Evolutionary conservation across 2,113 vertebrate genomes (phyloP).

Genomic region (Rhabdomys dilectus): DNA sequence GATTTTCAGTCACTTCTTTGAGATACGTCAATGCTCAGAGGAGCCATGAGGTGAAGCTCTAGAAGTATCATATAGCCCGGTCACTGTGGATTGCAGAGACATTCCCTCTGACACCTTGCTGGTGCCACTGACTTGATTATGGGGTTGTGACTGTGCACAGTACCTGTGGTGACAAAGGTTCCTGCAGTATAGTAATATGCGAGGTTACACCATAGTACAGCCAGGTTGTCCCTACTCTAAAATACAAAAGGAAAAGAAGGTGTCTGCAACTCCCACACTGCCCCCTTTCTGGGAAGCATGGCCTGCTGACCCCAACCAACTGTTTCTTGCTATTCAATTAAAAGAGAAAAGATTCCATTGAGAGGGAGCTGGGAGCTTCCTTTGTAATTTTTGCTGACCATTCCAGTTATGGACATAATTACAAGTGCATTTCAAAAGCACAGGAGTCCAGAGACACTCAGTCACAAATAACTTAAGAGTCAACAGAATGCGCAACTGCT

Average conservation of each 20-base stretch:
- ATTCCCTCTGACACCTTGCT: neutral
- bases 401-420: neutral
- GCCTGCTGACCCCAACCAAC: neutral
- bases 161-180: neutral
- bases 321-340: slow-evolving; percentile 33
- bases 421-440: neutral
- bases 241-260: neutral
- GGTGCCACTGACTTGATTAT: neutral
- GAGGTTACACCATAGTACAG: neutral
- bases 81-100: neutral
- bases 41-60: neutral
- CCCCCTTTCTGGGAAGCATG: neutral
- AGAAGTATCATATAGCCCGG: neutral
- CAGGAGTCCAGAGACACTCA: accelerated
- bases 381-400: neutral
- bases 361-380: neutral
- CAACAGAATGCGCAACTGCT: neutral
- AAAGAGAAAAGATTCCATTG: neutral
- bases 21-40: accelerated
- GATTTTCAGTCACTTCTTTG: neutral
- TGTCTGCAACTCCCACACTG: neutral
- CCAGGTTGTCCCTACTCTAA: neutral
- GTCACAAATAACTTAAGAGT: neutral
- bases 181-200: neutral
- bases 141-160: neutral